Base-by-base conservation (phyloP, 2,888 invertebrate genomes). In the Spisula subtruncata region DNA sequence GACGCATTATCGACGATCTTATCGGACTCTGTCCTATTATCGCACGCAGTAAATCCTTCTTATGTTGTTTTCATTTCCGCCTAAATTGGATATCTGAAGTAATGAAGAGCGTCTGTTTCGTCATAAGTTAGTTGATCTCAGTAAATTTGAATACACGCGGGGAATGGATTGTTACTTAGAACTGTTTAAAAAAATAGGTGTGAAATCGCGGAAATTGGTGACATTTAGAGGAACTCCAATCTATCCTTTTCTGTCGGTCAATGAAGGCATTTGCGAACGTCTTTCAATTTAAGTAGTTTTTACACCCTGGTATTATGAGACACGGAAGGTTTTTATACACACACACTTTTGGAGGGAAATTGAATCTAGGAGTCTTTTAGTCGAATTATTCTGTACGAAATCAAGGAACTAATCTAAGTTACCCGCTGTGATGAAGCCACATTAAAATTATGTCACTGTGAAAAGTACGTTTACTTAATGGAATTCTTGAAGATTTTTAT, bases 201-300 rank as follows among this genome's bases (percentile, higher is more conserved):
- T 75, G 35, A 18, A 32, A 35, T 75, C 75, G 75, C 75, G 75
- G 75, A 75, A 75, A 75, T 75, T 75, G 32, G 75, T 75, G 75
- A 75, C 75, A 32, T 35, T 75, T 66, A 10, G 32, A 75, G 32
- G 12, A 14, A 75, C 75, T 29, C 75, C 35, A 18, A 14, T 35
- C 35, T 75, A 75, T 75, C 75, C 35, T 75, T 18, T 75, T 75
- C 8, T 75, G 35, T 35, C 32, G 32, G 16, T 14, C 6, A 75
- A 75, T 75, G 35, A 75, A 75, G 75, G 35, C 18, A 32, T 75
- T 71, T 32, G 71, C 12, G 71, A 71, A 71, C 32, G 5, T 29
- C 71, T 18, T n/a, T 71, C 71, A 71, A 71, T 71, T 32, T 32
- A 71, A 71, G 32, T 32, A 32, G 29, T 32, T 71, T n/a, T 32